Evolutionary conservation across 2,113 vertebrate genomes (phyloP), one percentile per base, ranked within the genome.

Genomic region (Columba livia): DNA sequence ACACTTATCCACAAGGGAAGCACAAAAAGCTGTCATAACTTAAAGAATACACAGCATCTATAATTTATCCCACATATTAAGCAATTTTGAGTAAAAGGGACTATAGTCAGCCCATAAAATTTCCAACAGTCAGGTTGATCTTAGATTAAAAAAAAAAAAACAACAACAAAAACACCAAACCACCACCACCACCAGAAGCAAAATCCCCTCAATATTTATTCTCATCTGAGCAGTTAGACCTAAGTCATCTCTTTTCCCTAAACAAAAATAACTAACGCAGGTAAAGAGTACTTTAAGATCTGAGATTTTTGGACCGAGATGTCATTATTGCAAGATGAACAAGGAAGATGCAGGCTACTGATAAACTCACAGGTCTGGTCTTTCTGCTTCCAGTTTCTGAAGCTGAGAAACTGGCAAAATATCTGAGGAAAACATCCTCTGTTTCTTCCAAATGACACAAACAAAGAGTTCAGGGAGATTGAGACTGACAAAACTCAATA

Each of bases 91-190:
- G 25, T 14, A 44, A 75, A 36, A 10, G 10, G 26, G 72, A 9
- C 25, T 42, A 3, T 1, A 85, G 19, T 69, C 64, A 51, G 15
- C 5, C 11, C 19, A 1, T 36, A 24, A 7, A 1, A 2, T 36
- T 80, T 62, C 6, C 38, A 78, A 64, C 20, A 19, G n/a, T 28
- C 6, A 9, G 17, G 44, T 32, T 69, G 36, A 4, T 34, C 3
- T 3, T 29, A n/a, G 51, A 53, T 34, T 23, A 47, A 78, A 71
- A 53, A 54, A 53, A 36, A 34, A 34, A 31, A 44, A 44, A 38
- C 9, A 38, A 38, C 14, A 51, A 36, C 44, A 8, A 1, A 44
- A 48, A 11, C 19, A 44, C 17, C 44, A 70, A 83, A 77, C 1
- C 6, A 38, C 4, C 26, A 38, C 2, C 23, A 67, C 2, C 16